Base-by-base conservation (phyloP, 2,797 vertebrate species). In the Aratinga solstitialis region DNA sequence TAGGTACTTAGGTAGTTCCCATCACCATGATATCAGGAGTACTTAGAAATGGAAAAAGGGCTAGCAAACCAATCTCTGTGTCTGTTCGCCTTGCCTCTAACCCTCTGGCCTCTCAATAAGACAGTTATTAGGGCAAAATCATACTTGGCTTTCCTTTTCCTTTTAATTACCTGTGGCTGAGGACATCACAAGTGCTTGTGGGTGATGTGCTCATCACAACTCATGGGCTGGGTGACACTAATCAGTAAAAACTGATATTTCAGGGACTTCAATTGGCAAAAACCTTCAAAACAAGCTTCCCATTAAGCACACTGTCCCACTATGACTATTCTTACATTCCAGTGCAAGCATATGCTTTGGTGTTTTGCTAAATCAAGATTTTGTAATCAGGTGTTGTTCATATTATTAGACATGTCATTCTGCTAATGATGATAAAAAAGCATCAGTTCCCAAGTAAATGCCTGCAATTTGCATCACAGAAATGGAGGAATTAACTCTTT, bases 281-380 rank as follows among this genome's bases (percentile, higher is more conserved):
- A 82, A 7, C 15, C 24, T 76, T 88, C 32, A 84, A 58, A 80
- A 62, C 12, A 65, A 67, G 36, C 30, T 79, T 86, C 26, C 71
- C 5, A 2, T 72, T 71, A 58, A 68, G 34, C 51, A 43, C 34
- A 19, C 9, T 11, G 50, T 27, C 53, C 40, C 32, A 40, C 56
- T 47, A 84, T 20, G 72, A n/a, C 71, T 90, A 8, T 82, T 94
- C 51, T 21, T 36, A 5, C 18, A 29, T 90, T 69, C 66, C 71
- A 71, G 19, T 67, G 21, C 20, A 58, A 83, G 45, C 77, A 68
- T 65, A 42, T 66, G 58, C 86, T 94, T 83, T 92, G 42, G 32
- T 58, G 65, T 74, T 93, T 63, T 83, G 68, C 88, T 94, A 84
- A 90, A 87, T 87, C 90, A 87, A 78, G 71, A 42, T 72, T 90